These are phyloP conservation scores for Ceyx margarethae DNA, from an alignment of 2,113 vertebrate genomes.

Conservation along the genomic window DNA sequence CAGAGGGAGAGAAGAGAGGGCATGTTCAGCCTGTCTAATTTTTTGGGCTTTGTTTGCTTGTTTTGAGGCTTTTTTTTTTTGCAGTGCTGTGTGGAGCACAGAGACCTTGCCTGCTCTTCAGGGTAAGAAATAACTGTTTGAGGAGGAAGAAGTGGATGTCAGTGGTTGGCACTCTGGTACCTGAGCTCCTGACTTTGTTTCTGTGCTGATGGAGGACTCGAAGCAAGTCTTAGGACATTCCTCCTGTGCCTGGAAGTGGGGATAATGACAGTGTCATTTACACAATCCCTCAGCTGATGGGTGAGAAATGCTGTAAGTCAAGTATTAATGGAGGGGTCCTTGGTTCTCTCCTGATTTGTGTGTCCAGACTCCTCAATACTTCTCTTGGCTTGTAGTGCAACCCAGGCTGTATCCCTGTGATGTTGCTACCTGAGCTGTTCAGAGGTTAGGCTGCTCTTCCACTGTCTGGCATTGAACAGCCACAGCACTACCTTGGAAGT, in stretches of 20 bases:
- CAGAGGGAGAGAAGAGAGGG: background rate
- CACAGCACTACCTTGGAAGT: background rate
- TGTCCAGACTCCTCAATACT: background rate
- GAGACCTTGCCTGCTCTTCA: background rate
- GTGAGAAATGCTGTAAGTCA: background rate
- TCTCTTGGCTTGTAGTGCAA: background rate
- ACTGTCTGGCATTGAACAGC: background rate
- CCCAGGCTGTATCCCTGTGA: background rate
- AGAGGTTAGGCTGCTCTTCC: background rate
- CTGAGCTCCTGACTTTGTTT: background rate
- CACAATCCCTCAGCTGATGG: background rate
- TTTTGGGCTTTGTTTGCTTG: background rate
- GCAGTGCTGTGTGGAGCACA: background rate
- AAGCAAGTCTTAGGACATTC: background rate
- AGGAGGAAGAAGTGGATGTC: background rate
- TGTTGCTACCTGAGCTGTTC: background rate
- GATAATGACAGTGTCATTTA: background rate
- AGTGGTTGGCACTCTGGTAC: fast-evolving
- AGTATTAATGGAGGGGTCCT: background rate
- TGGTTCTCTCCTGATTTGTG: background rate
- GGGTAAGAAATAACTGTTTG: background rate
- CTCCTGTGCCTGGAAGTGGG: background rate
- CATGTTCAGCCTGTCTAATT: background rate
- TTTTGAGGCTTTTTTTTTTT: background rate
- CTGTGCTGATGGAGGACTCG: background rate